Conservation (phyloP, 2,888 invertebrate genomes). For the Argyresthia goedartella region DNA sequence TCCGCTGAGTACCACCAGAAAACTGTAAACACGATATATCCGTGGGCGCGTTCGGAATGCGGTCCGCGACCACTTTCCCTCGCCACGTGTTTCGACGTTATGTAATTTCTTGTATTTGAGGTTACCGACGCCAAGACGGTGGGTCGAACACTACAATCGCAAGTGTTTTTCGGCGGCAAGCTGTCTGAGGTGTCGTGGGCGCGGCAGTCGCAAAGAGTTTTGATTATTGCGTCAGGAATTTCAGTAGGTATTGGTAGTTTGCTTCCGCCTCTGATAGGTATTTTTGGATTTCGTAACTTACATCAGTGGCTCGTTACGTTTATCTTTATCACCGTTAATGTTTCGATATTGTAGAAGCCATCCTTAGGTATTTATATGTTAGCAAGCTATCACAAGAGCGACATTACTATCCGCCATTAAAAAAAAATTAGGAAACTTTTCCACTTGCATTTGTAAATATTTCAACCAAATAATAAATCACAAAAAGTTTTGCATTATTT, state of each 20-base stretch:
- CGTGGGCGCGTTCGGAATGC: constrained; percentile 12
- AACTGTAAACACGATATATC: not conserved
- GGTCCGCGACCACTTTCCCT: not conserved
- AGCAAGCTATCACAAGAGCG: too few relatives aligned
- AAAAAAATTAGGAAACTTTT: not conserved
- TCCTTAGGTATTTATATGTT: too few relatives aligned
- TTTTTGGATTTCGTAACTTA: too few relatives aligned
- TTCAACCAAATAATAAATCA: not conserved
- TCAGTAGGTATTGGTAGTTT: not conserved
- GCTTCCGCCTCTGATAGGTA: too few relatives aligned
- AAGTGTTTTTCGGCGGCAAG: constrained; percentile 39
- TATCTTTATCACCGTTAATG: too few relatives aligned
- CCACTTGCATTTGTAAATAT: not conserved
- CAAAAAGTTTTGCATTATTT: too few relatives aligned
- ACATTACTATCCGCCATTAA: too few relatives aligned
- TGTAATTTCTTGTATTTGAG: constrained; percentile 22
- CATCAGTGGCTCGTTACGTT: too few relatives aligned
- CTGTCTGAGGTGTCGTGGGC: constrained; percentile 30
- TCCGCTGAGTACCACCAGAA: too few relatives aligned
- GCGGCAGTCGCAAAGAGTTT: not conserved
- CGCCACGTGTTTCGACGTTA: constrained; percentile 11
- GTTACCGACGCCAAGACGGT: constrained; percentile 19
- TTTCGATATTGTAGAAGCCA: too few relatives aligned
- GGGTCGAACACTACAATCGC: not conserved
- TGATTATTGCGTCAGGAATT: not conserved